phyloP scores from a whole-genome alignment of 2,797 vertebrate genomes.

The Propithecus deckenii region DNA sequence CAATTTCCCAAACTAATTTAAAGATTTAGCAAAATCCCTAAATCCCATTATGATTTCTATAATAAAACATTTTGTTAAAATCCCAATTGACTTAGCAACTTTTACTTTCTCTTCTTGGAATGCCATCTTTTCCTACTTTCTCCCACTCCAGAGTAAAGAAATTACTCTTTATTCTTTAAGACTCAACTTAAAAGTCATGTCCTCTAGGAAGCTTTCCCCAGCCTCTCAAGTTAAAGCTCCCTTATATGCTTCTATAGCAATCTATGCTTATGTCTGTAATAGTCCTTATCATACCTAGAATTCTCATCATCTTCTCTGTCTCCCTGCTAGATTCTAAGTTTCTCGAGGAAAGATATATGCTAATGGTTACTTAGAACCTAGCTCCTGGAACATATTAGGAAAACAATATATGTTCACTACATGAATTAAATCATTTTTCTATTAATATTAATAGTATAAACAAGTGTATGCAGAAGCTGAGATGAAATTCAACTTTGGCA shows the following conservation, averaged over 20 bases:
- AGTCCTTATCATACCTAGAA: background rate
- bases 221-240: background rate
- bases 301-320: background rate
- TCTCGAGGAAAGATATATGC: background rate
- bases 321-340: background rate
- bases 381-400: slow-evolving; percentile 5
- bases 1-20: background rate
- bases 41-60: background rate
- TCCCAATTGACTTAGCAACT: background rate
- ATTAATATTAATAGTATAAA: background rate
- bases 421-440: background rate
- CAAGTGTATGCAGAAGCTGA: background rate
- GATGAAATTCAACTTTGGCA: background rate
- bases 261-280: background rate
- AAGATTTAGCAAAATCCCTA: background rate
- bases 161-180: background rate
- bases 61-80: background rate
- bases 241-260: background rate
- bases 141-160: background rate
- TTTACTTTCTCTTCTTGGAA: background rate
- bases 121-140: background rate
- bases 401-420: background rate
- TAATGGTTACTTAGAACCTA: background rate
- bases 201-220: background rate
- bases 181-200: background rate